Evolutionary conservation across 2,113 vertebrate species (phyloP).

Genomic region (Pseudolaguvia tuberculata): DNA sequence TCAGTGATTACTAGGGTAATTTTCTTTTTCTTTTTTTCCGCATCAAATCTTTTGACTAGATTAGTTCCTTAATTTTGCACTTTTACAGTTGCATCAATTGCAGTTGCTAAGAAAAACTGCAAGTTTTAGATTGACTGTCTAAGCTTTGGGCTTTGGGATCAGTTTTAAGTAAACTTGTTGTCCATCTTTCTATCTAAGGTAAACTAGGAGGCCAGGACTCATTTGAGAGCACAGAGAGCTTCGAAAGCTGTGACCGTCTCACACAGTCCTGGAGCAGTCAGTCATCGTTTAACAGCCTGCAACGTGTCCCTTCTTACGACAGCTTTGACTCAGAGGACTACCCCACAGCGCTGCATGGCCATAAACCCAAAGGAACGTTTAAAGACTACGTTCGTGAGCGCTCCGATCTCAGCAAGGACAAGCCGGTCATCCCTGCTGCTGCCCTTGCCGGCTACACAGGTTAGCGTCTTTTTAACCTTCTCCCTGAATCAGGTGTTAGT

Average conservation of each 20-base stretch:
- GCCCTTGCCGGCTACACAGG: conserved; percentile 98
- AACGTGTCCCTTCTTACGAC: conserved; percentile 96
- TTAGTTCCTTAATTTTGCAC: conserved; percentile 13
- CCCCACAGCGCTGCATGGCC: conserved; percentile 80
- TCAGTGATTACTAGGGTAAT: neutral
- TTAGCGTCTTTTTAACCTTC: conserved; percentile 49
- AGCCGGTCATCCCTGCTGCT: conserved; percentile 95
- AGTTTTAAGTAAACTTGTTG: too few species aligned
- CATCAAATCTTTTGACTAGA: conserved; percentile 5
- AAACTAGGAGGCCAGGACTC: conserved; percentile 97
- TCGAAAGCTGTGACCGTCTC: conserved; percentile 91
- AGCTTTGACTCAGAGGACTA: conserved; percentile 99
- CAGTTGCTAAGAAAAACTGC: neutral
- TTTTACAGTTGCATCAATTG: conserved; percentile 2
- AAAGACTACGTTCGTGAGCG: conserved; percentile 99
- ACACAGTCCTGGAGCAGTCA: conserved; percentile 98
- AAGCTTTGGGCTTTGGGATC: too few species aligned
- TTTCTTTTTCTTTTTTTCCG: neutral
- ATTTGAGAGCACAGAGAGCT: conserved; percentile 97
- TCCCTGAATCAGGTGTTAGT: conserved; percentile 14
- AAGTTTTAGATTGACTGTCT: neutral
- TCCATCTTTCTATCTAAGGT: too few species aligned
- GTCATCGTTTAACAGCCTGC: conserved; percentile 95
- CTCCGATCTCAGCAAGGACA: conserved; percentile 97
- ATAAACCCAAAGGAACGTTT: conserved; percentile 98